Evolutionary conservation across 2,797 vertebrate genomes (phyloP), one percentile per base, ranked within the genome.

Genomic region (Phrynocephalus forsythii): DNA sequence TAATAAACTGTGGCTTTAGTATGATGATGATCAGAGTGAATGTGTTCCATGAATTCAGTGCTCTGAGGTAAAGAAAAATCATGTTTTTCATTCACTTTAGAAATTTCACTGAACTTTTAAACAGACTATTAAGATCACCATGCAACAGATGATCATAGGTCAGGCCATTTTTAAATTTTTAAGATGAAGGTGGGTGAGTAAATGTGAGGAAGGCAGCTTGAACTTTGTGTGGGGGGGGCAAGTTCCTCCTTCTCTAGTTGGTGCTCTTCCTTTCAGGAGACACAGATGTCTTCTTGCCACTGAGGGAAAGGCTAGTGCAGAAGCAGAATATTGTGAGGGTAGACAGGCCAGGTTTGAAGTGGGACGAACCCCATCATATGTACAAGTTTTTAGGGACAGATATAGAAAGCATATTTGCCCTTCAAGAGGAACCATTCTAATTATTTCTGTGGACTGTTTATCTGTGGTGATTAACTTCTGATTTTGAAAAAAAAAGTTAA

Each of bases 31-130:
- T 48, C 44, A 79, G 10, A 22, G 5, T 52, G 26, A 72, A 26
- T 69, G 10, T 69, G 3, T 76, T 83, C 18, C 1, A 24, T 78
- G 71, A 38, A 79, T 69, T 38, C 26, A 63, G 26, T 52, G 24
- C 71, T 71, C 76, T 88, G 87, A 88, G 76, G 87, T 88, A 79
- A 79, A 84, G 69, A 28, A 72, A 72, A 38, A 28, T 72, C 30
- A 13, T 71, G 22, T 44, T 11, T 24, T 26, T 60, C 10, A 78
- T 30, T 5, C 30, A 68, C 20, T 33, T 67, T n/a, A 63, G 60
- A 15, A 18, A 18, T 63, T 63, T 63, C 20, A 63, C 60, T 63
- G 60, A 63, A 20, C 15, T 63, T 63, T 63, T 63, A 63, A 56
- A 56, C 52, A 56, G 18, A 83, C 52, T 30, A 2, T 3, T 52